phyloP scores from a whole-genome alignment of 2,888 invertebrate species.

The Drosophila dives region DNA sequence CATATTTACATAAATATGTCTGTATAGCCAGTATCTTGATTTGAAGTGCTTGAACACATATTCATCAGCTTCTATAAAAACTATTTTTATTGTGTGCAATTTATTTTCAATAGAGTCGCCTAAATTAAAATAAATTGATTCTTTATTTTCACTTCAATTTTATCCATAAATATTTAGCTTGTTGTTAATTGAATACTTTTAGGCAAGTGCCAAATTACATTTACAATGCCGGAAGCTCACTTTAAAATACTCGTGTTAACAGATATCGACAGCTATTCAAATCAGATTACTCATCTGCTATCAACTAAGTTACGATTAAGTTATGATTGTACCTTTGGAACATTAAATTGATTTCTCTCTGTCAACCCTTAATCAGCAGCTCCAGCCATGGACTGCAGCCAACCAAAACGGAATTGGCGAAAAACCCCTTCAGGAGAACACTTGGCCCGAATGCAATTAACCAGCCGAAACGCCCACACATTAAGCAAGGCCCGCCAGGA shows the following conservation, averaged over 20 bases:
- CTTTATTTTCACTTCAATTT: not conserved
- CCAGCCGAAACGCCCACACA: constrained; percentile 77
- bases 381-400: constrained; percentile 21
- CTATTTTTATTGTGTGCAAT: not conserved
- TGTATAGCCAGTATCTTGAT: not conserved
- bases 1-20: no score
- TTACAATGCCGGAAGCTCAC: not conserved
- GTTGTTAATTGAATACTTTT: not conserved
- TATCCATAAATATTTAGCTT: not conserved
- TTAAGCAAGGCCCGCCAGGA: constrained; percentile 45
- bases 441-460: constrained; percentile 70
- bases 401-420: constrained; percentile 1
- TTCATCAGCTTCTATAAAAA: not conserved
- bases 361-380: constrained; percentile 59
- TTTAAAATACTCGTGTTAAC: not conserved
- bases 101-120: not conserved
- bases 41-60: not conserved
- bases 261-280: constrained; percentile 4
- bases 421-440: constrained; percentile 44
- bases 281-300: constrained; percentile 14
- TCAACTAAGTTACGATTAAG: not conserved
- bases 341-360: constrained; percentile 62
- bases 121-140: not conserved
- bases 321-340: constrained; percentile 9
- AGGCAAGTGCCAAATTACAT: not conserved